Conservation (phyloP, 2,113 vertebrate species). For the Uria lomvia region DNA sequence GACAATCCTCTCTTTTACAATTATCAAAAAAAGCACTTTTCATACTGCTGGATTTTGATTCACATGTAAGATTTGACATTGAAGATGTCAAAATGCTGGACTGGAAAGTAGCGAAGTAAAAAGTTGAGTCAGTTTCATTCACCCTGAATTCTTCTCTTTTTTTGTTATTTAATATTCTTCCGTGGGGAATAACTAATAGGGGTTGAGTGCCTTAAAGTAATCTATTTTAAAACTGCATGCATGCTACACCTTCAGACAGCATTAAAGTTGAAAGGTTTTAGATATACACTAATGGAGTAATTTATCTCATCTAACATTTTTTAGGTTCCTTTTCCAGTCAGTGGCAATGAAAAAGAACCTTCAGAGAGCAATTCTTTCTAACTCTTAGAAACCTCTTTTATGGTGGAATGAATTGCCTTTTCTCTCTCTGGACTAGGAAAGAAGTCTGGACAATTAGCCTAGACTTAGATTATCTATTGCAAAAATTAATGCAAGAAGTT, state of each 20-base stretch:
- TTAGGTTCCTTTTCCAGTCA: not conserved
- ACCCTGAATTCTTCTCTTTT: not conserved
- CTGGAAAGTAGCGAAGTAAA: not conserved
- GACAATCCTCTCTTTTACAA: not conserved
- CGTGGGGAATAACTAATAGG: not conserved
- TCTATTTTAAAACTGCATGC: not conserved
- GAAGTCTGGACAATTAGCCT: not conserved
- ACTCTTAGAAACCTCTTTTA: not conserved
- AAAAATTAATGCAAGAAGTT: not conserved
- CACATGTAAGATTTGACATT: not conserved
- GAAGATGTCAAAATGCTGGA: not conserved
- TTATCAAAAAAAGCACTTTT: not conserved
- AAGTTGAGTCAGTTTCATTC: not conserved
- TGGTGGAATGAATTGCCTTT: not conserved
- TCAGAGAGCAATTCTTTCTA: not conserved
- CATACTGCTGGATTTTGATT: not conserved
- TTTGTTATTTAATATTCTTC: not conserved
- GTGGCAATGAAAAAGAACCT: not conserved
- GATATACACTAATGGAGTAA: not conserved
- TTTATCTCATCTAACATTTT: constrained; percentile 3
- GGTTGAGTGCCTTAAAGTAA: constrained; percentile 28
- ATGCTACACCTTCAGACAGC: not conserved
- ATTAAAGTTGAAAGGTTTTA: not conserved
- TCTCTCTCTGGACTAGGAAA: not conserved
- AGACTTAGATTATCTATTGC: not conserved